Evolutionary conservation across 64 coral and sea anemone genomes (phyloP).

Genomic region (Stylophora pistillata): DNA sequence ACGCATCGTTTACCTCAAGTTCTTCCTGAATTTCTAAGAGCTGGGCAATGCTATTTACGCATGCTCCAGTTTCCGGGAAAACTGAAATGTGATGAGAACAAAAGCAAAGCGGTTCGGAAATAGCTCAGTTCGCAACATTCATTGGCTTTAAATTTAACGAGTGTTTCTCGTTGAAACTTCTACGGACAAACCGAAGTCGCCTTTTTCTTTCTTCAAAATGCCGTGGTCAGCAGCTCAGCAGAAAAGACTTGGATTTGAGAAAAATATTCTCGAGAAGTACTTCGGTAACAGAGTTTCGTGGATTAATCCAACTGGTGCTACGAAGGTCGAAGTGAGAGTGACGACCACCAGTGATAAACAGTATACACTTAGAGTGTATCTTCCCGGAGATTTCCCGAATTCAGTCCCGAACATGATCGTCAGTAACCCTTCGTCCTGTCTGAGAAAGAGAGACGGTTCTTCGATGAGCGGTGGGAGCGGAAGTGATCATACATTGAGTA

Average conservation of each 20-base stretch:
- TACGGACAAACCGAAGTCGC: neutral
- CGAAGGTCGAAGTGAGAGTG: constrained; percentile 36
- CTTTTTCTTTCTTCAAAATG: neutral
- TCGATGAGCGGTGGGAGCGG: neutral
- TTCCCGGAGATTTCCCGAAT: constrained; percentile 65
- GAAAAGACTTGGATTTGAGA: constrained; percentile 42
- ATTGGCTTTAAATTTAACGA: neutral
- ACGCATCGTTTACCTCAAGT: neutral
- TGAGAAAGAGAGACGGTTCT: neutral
- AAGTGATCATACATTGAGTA: neutral
- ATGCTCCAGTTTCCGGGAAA: constrained; percentile 12
- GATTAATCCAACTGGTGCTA: constrained; percentile 60
- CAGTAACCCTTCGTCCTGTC: constrained; percentile 14
- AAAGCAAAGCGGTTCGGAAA: neutral
- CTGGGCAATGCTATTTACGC: neutral
- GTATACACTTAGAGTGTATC: constrained; percentile 57
- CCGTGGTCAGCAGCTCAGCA: constrained; percentile 8
- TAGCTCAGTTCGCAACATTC: neutral
- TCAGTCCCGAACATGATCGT: constrained; percentile 56
- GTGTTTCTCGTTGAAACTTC: neutral
- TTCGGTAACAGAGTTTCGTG: constrained; percentile 66
- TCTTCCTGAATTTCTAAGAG: neutral
- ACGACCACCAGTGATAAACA: constrained; percentile 30
- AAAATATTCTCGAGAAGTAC: constrained; percentile 55
- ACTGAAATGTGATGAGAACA: neutral